phyloP scores from a whole-genome alignment of 2,888 invertebrate genomes.

The Sphecodes monilicornis region DNA sequence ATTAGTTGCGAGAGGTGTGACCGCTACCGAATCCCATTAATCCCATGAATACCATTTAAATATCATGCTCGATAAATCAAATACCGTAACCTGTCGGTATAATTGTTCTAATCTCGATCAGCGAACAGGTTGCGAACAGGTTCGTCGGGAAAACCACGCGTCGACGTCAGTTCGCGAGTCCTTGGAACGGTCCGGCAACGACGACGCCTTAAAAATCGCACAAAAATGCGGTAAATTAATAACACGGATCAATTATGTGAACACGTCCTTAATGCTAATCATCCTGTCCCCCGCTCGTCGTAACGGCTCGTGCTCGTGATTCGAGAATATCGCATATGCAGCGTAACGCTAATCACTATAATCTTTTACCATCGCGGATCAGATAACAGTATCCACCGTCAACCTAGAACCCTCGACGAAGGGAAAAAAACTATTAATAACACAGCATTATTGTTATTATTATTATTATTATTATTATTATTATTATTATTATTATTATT shows the following conservation, averaged over 20 bases:
- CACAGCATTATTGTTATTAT: not conserved
- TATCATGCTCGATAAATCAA: slow-evolving; percentile 1
- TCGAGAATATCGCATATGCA: not conserved
- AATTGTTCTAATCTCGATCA: slow-evolving; percentile 22
- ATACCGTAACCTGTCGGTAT: not conserved
- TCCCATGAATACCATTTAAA: slow-evolving; percentile 4
- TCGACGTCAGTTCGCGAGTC: not conserved
- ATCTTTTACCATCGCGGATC: slow-evolving; percentile 9
- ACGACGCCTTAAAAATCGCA: not conserved
- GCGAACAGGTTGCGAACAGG: slow-evolving; percentile 3
- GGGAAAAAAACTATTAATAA: not conserved
- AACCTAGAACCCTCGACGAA: not conserved
- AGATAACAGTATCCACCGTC: slow-evolving; percentile 40
- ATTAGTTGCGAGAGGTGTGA: not conserved
- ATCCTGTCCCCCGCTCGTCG: not conserved
- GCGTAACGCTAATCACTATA: slow-evolving; percentile 12
- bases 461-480: not conserved
- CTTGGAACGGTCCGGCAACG: slow-evolving; percentile 7
- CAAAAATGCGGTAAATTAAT: slow-evolving; percentile 1
- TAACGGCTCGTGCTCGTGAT: slow-evolving; percentile 3
- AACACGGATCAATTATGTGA: slow-evolving; percentile 26
- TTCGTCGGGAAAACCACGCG: not conserved
- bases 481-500: not conserved
- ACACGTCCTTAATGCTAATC: slow-evolving; percentile 33
- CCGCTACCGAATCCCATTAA: not conserved